Conservation (phyloP, 2,797 vertebrate genomes). For the Leptatherina wallacei region DNA sequence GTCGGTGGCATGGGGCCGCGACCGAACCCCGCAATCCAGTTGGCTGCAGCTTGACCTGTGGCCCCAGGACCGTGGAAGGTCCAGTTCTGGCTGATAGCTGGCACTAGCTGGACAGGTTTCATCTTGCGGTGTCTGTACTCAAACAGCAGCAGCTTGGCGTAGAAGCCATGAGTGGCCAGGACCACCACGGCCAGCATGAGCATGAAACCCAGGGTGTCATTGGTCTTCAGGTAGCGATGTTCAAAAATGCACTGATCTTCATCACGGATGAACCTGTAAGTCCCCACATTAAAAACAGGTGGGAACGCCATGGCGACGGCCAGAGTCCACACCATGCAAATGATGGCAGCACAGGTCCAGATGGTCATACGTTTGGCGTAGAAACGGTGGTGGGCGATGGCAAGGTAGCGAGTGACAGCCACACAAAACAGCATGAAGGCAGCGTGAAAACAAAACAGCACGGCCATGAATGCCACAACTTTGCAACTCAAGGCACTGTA, state of each 20-base stretch:
- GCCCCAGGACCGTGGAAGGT: conserved; percentile 92
- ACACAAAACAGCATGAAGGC: conserved; percentile 93
- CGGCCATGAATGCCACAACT: conserved; percentile 91
- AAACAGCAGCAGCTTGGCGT: conserved; percentile 90
- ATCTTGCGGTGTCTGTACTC: conserved; percentile 93
- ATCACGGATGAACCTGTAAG: conserved; percentile 92
- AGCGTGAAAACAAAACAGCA: conserved; percentile 91
- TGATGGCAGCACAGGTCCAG: conserved; percentile 91
- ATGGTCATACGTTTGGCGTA: conserved; percentile 93
- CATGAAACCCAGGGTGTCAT: conserved; percentile 93
- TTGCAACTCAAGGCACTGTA: conserved; percentile 91
- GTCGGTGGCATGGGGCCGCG: conserved; percentile 91
- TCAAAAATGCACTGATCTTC: conserved; percentile 94
- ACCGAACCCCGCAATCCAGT: conserved; percentile 92
- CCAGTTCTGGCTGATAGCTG: conserved; percentile 93
- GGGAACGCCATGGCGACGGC: conserved; percentile 92
- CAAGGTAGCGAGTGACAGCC: conserved; percentile 92
- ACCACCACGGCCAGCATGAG: conserved; percentile 92
- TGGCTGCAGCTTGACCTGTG: conserved; percentile 91
- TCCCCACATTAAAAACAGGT: conserved; percentile 90
- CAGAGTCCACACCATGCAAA: conserved; percentile 93
- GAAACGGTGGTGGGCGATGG: conserved; percentile 92
- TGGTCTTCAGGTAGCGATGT: conserved; percentile 93
- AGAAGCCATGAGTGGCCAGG: conserved; percentile 90
- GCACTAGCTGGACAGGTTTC: conserved; percentile 92